Conservation (phyloP, 2,797 vertebrate species). For the Scyliorhinus canicula region DNA sequence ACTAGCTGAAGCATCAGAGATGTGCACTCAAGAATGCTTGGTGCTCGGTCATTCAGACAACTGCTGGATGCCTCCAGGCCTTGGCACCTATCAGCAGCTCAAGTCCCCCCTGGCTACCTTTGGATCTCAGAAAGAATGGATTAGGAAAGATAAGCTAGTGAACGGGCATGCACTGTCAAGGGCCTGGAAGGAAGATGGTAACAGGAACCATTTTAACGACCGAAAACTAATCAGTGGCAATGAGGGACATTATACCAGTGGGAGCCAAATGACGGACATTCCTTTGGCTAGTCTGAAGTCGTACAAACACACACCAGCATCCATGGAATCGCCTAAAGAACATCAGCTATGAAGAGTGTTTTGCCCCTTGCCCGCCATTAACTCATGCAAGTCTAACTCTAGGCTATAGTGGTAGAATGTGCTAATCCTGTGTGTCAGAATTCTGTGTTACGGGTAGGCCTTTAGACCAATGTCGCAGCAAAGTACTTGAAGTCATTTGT, state of each 20-base stretch:
- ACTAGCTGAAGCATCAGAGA: conserved; percentile 95
- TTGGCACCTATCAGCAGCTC: conserved; percentile 84
- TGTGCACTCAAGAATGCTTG: conserved; percentile 97
- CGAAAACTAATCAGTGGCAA: conserved; percentile 85
- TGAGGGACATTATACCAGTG: conserved; percentile 83
- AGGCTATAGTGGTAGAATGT: conserved; percentile 61
- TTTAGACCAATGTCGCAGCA: conserved; percentile 78
- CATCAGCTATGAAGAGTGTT: conserved; percentile 86
- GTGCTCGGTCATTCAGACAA: conserved; percentile 97
- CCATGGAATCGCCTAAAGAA: conserved; percentile 85
- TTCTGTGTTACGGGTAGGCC: conserved; percentile 77
- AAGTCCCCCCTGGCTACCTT: conserved; percentile 90
- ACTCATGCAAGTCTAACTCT: conserved; percentile 42
- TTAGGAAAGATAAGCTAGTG: conserved; percentile 93
- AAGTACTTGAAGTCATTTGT: conserved; percentile 62
- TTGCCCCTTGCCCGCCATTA: conserved; percentile 51
- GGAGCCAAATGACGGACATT: conserved; percentile 85
- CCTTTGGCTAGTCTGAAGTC: conserved; percentile 93
- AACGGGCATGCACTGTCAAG: conserved; percentile 96
- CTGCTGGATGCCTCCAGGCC: conserved; percentile 95
- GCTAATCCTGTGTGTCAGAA: conserved; percentile 80
- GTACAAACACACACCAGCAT: conserved; percentile 78
- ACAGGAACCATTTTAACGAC: conserved; percentile 87
- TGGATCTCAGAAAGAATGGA: conserved; percentile 88
- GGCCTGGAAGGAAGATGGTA: conserved; percentile 90